A percentile compares a stretch with the other conserved stretches of the same genome.
phyloP scores from a whole-genome alignment of 2,888 invertebrate species.

The Lampropteryx suffumata region DNA sequence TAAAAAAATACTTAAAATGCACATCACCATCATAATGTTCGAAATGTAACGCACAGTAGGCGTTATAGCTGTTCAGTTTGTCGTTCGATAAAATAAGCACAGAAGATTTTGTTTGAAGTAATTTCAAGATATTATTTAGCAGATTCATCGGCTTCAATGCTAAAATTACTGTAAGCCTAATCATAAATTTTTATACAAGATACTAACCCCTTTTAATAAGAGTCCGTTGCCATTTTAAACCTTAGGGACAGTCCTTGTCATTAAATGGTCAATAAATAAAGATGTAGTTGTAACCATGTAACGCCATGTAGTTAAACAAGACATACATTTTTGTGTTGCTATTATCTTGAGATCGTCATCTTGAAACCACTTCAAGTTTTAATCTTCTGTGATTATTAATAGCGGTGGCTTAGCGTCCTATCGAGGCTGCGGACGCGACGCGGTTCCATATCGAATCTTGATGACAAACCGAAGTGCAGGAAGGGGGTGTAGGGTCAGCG shows the following conservation, averaged over 20 bases:
- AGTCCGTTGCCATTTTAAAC: too few relatives aligned
- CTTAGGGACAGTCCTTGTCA: too few relatives aligned
- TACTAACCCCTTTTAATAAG: too few relatives aligned
- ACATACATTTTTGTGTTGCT: too few relatives aligned
- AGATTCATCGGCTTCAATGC: too few relatives aligned
- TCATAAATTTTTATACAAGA: too few relatives aligned
- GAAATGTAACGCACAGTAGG: constrained; percentile 12
- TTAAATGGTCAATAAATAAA: too few relatives aligned
- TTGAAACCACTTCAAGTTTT: constrained; percentile 1
- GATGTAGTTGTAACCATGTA: too few relatives aligned
- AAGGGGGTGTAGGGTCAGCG: constrained; percentile 72
- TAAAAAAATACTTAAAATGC: constrained; percentile 30
- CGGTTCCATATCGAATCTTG: constrained; percentile 28
- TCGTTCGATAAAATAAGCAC: constrained; percentile 11
- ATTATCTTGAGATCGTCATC: too few relatives aligned
- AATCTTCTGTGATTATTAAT: constrained; percentile 26
- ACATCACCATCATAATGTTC: constrained; percentile 23
- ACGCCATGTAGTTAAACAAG: too few relatives aligned
- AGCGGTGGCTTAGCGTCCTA: constrained; percentile 43
- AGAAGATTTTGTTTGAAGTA: constrained; percentile 1
- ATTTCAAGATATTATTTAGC: constrained; percentile 18
- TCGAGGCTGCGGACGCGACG: constrained; percentile 67
- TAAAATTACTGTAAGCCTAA: too few relatives aligned
- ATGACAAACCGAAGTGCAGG: constrained; percentile 51
- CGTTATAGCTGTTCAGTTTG: constrained; percentile 18